Evolutionary conservation across 2,888 invertebrate genomes (phyloP), one percentile per base, ranked within the genome.

Genomic region (Plebejus argus): DNA sequence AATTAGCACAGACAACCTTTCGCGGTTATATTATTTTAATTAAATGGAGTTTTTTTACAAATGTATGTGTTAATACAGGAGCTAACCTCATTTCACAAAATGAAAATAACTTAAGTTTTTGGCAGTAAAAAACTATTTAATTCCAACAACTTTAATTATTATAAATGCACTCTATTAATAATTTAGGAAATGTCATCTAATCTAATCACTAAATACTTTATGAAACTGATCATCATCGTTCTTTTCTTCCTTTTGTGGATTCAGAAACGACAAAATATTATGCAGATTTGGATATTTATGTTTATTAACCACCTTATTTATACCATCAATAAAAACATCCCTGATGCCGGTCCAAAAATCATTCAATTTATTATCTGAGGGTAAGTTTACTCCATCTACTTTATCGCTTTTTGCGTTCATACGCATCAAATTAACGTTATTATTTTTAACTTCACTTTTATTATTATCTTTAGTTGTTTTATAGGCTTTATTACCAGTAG

Each of bases 331-430:
- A 0, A 90, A 80, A 2, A 85, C 85, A 77, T 81, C 85, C 70
- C 86, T 86, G 1, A 89, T 72, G 58, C 82, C 82, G 49, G 82
- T 58, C 0, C 90, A 79, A 79, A 86, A 87, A 1, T 86, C 82
- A 78, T 85, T 88, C 0, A 89, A 79, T 3, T 83, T 84, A 35
- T 81, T 78, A 18, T 75, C 53, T 33, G 77, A 66, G 7, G 79
- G 58, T 58, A 78, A 76, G 70, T 77, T 39, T 71, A 74, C 78
- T 75, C 76, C 53, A 6, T 82, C 82, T 74, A 78, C 77, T 77
- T 82, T 80, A 4, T 86, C 88, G 53, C 81, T 85, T 78, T 88
- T 86, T 3, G 84, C 84, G 56, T 86, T 85, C 0, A 87, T 81
- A 49, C 88, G 87, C 7, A 88, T 78, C 15, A 87, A 83, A 75